These are phyloP conservation scores for Enteromius treurensis DNA, from an alignment of 2,797 vertebrate species.

Conservation along the genomic window DNA sequence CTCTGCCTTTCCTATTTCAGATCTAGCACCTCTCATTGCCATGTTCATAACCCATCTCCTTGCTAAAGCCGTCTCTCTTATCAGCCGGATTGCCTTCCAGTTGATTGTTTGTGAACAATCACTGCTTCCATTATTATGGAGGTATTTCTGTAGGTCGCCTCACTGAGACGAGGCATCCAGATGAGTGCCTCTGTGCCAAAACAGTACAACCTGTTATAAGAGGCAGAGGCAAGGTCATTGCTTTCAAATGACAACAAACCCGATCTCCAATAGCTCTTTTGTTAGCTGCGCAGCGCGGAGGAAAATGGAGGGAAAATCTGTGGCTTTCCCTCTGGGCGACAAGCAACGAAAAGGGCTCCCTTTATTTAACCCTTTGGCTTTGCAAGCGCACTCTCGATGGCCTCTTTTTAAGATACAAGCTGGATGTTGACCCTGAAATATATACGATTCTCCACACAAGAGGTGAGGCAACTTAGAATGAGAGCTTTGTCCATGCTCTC, in stretches of 20 bases:
- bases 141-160: constrained; percentile 59
- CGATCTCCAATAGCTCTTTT: constrained; percentile 64
- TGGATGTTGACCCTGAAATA: constrained; percentile 55
- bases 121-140: constrained; percentile 63
- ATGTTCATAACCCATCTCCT: constrained; percentile 63
- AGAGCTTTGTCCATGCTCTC: constrained; percentile 36
- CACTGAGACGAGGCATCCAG: constrained; percentile 53
- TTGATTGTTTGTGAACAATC: constrained; percentile 67
- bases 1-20: constrained; percentile 60
- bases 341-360: constrained; percentile 53
- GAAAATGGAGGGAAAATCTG: constrained; percentile 49
- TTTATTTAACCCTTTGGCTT: constrained; percentile 64
- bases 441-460: constrained; percentile 53
- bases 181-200: constrained; percentile 57
- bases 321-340: constrained; percentile 53
- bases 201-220: constrained; percentile 60
- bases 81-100: constrained; percentile 60
- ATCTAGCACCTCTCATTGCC: constrained; percentile 61
- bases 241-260: constrained; percentile 60
- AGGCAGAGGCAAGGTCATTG: constrained; percentile 61
- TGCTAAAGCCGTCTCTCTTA: constrained; percentile 59
- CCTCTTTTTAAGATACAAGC: constrained; percentile 58
- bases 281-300: constrained; percentile 48
- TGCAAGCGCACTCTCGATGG: constrained; percentile 60
- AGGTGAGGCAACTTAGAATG: constrained; percentile 40